These are phyloP conservation scores for Anser cygnoides DNA, from an alignment of 2,113 vertebrate species.

Conservation along the genomic window DNA sequence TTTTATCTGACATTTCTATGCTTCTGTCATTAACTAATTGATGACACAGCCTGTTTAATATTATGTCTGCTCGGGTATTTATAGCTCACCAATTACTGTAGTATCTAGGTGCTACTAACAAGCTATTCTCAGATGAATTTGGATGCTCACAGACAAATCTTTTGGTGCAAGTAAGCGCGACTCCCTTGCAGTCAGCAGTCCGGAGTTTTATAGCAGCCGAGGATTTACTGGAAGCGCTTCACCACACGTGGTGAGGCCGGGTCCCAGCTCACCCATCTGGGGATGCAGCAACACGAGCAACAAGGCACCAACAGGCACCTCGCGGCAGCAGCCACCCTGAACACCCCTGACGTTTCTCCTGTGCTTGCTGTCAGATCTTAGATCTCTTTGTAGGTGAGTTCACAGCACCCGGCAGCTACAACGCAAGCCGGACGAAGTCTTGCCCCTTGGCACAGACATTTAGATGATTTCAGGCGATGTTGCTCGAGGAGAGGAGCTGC, in stretches of 20 bases:
- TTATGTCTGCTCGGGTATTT: conserved; percentile 69
- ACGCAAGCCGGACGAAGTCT: neutral
- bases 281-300: neutral
- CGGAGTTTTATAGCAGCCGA: neutral
- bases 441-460: neutral
- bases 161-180: neutral
- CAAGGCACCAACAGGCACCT: neutral
- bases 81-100: conserved; percentile 45
- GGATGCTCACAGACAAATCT: neutral
- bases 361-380: neutral
- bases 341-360: neutral
- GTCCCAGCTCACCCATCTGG: neutral
- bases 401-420: accelerated
- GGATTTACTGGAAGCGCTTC: neutral
- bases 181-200: neutral
- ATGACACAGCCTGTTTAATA: conserved; percentile 70
- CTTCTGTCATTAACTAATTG: conserved; percentile 72
- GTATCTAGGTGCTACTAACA: conserved; percentile 59
- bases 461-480: neutral
- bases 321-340: neutral
- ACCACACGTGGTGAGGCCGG: accelerated
- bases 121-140: conserved; percentile 18
- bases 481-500: neutral
- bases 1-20: conserved; percentile 64
- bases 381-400: neutral